phyloP scores from a whole-genome alignment of 2,888 invertebrate genomes.

The Apotomis betuletana region DNA sequence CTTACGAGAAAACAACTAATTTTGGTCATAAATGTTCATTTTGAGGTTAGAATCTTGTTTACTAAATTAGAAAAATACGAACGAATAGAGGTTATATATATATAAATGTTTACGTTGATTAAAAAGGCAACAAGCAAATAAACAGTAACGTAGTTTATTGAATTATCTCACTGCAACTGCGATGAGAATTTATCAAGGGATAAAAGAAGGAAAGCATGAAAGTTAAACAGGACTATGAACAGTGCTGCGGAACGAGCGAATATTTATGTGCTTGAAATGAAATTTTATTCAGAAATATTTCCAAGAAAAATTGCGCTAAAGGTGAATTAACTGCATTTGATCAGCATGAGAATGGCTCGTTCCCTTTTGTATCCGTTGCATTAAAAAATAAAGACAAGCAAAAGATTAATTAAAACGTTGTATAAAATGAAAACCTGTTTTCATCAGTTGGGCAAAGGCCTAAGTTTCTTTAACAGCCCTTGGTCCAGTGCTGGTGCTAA shows the following conservation, averaged over 20 bases:
- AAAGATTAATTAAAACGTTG: constrained; percentile 17
- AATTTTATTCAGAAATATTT: constrained; percentile 16
- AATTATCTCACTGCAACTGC: neutral
- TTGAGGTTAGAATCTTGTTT: no score
- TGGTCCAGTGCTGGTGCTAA: constrained; percentile 46
- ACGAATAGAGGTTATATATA: no score
- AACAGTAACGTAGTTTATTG: neutral
- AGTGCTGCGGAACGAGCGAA: constrained; percentile 11
- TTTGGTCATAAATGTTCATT: no score
- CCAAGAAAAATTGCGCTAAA: constrained; percentile 5
- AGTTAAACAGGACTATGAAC: constrained; percentile 20
- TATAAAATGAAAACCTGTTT: constrained; percentile 18
- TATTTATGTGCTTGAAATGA: constrained; percentile 24
- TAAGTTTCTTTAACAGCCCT: constrained; percentile 8
- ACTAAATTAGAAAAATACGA: no score
- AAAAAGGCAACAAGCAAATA: neutral
- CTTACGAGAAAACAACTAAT: no score
- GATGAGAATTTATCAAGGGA: constrained; percentile 1
- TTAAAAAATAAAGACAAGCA: constrained; percentile 10
- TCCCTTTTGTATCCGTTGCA: constrained; percentile 1
- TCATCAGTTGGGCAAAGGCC: constrained; percentile 12
- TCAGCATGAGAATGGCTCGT: constrained; percentile 9
- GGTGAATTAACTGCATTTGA: constrained; percentile 21
- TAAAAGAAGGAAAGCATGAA: constrained; percentile 10
- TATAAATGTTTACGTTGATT: neutral